Percentiles rank a stretch among this genome's conserved stretches.
Evolutionary conservation across 2,113 vertebrate species (phyloP).

Genomic region (Podarcis raffonei): DNA sequence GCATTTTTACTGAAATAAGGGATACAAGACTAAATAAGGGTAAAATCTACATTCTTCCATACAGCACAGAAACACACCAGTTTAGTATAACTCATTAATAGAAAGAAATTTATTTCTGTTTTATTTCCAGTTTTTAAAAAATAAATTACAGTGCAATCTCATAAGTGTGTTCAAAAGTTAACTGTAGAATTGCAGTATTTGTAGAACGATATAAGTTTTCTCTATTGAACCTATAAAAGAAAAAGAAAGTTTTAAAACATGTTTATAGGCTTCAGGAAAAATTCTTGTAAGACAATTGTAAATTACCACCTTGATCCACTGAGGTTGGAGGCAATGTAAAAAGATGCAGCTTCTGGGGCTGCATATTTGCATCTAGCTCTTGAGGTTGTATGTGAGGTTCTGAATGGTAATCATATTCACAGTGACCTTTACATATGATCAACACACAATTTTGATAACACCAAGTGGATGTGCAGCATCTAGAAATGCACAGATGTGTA

Average conservation of each 20-base stretch:
- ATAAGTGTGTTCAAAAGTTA: no score
- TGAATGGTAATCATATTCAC: not conserved
- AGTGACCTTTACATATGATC: not conserved
- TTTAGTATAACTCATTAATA: not conserved
- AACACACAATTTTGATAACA: not conserved
- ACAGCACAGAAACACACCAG: constrained; percentile 11
- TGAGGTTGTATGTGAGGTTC: not conserved
- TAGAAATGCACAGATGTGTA: not conserved
- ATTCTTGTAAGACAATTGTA: constrained; percentile 15
- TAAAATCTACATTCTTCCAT: constrained; percentile 3
- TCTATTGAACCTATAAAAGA: constrained; percentile 32
- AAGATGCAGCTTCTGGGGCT: not conserved
- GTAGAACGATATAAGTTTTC: constrained; percentile 26
- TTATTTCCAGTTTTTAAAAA: constrained; percentile 45
- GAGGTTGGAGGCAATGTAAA: not conserved
- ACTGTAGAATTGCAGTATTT: not conserved
- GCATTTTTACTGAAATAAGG: not conserved
- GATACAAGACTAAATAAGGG: fast-evolving
- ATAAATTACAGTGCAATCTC: not conserved
- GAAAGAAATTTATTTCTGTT: not conserved
- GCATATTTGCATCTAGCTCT: not conserved
- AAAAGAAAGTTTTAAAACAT: not conserved
- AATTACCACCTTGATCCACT: not conserved
- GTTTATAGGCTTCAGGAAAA: not conserved
- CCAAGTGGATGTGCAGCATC: not conserved